Conservation (phyloP, 23 tunicate genomes). For the Oikopleura dioica region DNA sequence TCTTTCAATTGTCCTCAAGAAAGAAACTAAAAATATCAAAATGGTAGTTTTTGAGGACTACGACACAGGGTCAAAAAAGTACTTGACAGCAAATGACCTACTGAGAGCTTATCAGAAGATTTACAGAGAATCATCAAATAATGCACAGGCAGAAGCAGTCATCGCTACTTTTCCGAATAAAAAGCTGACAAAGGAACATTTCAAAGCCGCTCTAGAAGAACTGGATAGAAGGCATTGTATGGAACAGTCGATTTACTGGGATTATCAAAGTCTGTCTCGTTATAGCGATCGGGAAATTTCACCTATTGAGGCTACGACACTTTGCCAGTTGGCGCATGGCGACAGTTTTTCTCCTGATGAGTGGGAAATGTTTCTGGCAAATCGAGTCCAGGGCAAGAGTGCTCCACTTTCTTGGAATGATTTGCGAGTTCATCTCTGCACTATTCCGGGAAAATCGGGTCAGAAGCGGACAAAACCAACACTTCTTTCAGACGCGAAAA, state of each 20-base stretch:
- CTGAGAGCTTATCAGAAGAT: background rate
- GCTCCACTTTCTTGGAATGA: slow-evolving; percentile 9
- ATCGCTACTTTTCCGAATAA: background rate
- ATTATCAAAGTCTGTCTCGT: background rate
- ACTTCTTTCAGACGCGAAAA: too few species aligned
- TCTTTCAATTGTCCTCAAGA: too few species aligned
- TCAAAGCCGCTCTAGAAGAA: background rate
- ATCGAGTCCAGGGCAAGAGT: background rate
- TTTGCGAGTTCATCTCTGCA: background rate
- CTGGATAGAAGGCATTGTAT: background rate
- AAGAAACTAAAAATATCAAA: background rate
- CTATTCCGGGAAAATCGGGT: background rate
- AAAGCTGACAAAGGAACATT: background rate
- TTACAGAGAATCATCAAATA: background rate
- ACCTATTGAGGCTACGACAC: background rate
- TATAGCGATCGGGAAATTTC: background rate
- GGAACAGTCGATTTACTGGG: slow-evolving; percentile 4
- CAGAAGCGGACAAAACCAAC: too few species aligned
- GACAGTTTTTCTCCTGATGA: background rate
- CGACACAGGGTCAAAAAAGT: background rate
- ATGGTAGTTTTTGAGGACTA: background rate
- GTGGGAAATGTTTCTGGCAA: background rate
- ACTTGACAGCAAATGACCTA: background rate
- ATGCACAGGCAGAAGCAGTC: background rate
- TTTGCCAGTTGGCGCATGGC: background rate